Evolutionary conservation across 2,888 invertebrate genomes (phyloP).

Genomic region (Cremastinae sp.): DNA sequence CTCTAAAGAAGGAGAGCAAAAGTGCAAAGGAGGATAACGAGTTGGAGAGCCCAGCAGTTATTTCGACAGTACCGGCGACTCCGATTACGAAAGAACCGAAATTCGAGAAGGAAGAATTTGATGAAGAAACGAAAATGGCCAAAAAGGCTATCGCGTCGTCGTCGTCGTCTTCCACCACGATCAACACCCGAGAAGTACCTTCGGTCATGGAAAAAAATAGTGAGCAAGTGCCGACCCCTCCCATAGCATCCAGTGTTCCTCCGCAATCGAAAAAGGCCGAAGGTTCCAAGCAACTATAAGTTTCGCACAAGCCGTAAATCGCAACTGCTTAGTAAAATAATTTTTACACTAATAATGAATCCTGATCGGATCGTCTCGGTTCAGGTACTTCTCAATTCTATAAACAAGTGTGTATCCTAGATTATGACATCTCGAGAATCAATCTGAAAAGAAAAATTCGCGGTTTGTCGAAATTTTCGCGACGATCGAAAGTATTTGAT

Average conservation of each 20-base stretch:
- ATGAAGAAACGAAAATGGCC: conserved; percentile 45
- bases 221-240: conserved; percentile 64
- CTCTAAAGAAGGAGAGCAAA: conserved; percentile 81
- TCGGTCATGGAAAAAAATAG: conserved; percentile 63
- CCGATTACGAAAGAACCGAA: conserved; percentile 67
- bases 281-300: conserved; percentile 77
- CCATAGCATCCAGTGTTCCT: conserved; percentile 70
- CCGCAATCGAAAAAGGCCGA: conserved; percentile 74
- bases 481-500: conserved; percentile 28
- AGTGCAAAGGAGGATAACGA: conserved; percentile 63
- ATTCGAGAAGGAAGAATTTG: conserved; percentile 59
- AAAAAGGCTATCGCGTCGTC: conserved; percentile 29
- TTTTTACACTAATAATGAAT: conserved; percentile 37
- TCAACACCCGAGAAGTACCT: conserved; percentile 63
- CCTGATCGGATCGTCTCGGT: conserved; percentile 25
- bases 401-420: background rate
- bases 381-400: background rate
- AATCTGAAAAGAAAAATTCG: too few species aligned
- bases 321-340: conserved; percentile 52
- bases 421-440: too few species aligned
- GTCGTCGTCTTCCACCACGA: conserved; percentile 51
- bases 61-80: conserved; percentile 70
- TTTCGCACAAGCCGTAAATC: conserved; percentile 66
- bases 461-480: background rate
- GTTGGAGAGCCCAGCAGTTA: conserved; percentile 41